Conservation (phyloP, 1,140 invertebrate species). For the Telenomus remus region DNA sequence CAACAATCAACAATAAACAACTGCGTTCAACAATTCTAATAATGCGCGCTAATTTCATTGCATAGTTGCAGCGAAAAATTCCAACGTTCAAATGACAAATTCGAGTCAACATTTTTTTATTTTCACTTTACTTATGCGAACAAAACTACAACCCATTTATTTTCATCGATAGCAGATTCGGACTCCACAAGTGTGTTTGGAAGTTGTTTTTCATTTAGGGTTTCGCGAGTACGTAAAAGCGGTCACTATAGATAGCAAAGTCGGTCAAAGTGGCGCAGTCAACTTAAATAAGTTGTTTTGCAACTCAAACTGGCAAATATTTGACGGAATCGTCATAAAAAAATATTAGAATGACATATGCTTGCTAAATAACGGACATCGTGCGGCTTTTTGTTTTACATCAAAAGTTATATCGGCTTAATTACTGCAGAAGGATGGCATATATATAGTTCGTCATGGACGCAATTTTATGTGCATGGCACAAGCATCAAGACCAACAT, state of each 20-base stretch:
- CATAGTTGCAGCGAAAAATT: too few relatives aligned
- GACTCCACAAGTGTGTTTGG: neutral
- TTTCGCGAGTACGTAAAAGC: slow-evolving; percentile 2
- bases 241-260: slow-evolving; percentile 17
- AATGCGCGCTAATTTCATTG: slow-evolving; percentile 7
- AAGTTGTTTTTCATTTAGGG: neutral
- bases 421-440: slow-evolving; percentile 37
- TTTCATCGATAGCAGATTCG: neutral
- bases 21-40: slow-evolving; percentile 21
- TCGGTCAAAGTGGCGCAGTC: slow-evolving; percentile 3
- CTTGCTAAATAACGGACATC: slow-evolving; percentile 32
- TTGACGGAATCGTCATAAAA: slow-evolving; percentile 21
- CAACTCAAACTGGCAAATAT: slow-evolving; percentile 32
- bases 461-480: too few relatives aligned
- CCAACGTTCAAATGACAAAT: neutral
- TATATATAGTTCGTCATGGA: slow-evolving; percentile 17
- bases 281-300: slow-evolving; percentile 37
- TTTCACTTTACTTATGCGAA: too few relatives aligned
- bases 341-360: slow-evolving; percentile 43
- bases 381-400: slow-evolving; percentile 41
- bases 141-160: too few relatives aligned
- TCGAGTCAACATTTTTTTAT: slow-evolving; percentile 6
- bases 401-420: slow-evolving; percentile 53
- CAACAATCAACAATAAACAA: slow-evolving; percentile 47
- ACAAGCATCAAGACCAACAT: too few relatives aligned